These are phyloP conservation scores for Eupleurogrammus muticus DNA, from an alignment of 2,797 vertebrate species.

Conservation along the genomic window DNA sequence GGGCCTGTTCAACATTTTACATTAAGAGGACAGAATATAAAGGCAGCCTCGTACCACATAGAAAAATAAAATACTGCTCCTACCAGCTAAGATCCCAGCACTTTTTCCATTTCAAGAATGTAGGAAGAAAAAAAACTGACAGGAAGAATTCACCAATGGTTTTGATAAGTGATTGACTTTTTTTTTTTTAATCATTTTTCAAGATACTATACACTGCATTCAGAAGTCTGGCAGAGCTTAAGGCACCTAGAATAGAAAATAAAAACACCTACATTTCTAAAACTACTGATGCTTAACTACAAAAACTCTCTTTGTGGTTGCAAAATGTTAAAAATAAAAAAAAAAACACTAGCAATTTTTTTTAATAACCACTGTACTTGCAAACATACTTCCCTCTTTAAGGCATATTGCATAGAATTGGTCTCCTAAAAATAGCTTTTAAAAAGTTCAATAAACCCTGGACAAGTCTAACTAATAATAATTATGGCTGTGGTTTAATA, in stretches of 20 bases:
- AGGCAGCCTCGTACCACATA: neutral
- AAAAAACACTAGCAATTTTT: neutral
- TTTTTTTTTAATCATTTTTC: neutral
- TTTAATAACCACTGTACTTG: neutral
- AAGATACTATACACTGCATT: neutral
- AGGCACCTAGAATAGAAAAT: neutral
- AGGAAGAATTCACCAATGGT: neutral
- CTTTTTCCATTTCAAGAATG: neutral
- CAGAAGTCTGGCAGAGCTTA: neutral
- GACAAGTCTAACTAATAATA: neutral
- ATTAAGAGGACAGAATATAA: neutral
- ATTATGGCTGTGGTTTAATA: neutral
- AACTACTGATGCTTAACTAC: neutral
- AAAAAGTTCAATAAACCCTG: too few species aligned
- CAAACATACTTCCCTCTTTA: conserved; percentile 7
- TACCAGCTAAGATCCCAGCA: neutral
- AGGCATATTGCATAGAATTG: neutral
- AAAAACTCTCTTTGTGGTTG: neutral
- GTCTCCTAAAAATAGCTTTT: neutral
- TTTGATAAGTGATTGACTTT: conserved; percentile 38
- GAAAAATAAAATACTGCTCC: conserved; percentile 3
- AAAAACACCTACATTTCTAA: neutral
- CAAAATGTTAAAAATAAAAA: neutral
- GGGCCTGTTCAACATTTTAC: neutral
- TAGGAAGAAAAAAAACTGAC: neutral